These are phyloP conservation scores for Probosciger aterrimus DNA, from an alignment of 2,113 vertebrate species.

Conservation along the genomic window DNA sequence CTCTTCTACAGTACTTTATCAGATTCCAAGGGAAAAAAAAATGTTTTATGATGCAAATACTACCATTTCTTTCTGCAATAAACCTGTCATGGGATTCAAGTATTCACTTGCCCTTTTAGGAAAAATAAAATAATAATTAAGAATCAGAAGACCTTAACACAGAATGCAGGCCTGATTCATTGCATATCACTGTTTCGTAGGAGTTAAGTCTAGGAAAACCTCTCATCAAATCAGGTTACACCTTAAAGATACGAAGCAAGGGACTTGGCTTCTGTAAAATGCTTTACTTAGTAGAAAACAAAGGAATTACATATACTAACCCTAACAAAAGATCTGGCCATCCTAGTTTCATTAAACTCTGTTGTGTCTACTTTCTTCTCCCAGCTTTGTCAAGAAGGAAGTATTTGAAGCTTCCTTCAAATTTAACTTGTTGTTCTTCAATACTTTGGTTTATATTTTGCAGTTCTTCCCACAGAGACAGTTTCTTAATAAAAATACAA, in stretches of 20 bases:
- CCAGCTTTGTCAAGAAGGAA: neutral
- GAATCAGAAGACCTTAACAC: neutral
- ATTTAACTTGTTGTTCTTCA: neutral
- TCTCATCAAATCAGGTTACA: neutral
- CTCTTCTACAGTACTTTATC: neutral
- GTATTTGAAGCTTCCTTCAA: neutral
- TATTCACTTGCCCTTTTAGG: slow-evolving; percentile 25
- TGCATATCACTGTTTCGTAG: neutral
- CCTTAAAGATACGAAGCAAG: neutral
- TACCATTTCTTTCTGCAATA: slow-evolving; percentile 27
- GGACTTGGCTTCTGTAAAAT: neutral
- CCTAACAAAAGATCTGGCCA: neutral
- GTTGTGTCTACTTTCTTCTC: neutral
- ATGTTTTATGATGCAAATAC: slow-evolving; percentile 4
- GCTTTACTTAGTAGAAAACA: neutral
- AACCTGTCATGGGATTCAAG: slow-evolving; percentile 5
- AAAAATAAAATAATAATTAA: slow-evolving; percentile 1
- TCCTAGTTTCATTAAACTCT: neutral
- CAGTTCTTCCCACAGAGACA: neutral
- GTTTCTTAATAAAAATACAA: neutral
- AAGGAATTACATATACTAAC: neutral
- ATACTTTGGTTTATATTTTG: neutral
- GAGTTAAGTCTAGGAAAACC: neutral
- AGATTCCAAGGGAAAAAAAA: neutral
- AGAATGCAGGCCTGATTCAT: neutral